These are phyloP conservation scores for Crotalus tigris DNA, from an alignment of 2,113 vertebrate species.

Conservation along the genomic window DNA sequence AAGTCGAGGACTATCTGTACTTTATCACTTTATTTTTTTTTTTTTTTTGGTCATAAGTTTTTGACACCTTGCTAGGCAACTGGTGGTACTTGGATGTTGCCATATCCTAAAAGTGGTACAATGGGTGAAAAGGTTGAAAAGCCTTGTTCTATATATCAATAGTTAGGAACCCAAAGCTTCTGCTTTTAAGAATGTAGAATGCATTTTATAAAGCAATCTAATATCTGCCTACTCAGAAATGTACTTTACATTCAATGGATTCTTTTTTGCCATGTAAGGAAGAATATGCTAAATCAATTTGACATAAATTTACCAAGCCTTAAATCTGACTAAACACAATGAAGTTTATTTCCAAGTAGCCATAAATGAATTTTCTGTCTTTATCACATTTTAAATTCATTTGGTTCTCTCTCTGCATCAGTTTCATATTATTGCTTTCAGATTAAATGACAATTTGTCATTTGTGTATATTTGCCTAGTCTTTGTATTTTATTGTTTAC, in stretches of 20 bases:
- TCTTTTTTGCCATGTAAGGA: not conserved
- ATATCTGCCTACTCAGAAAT: not conserved
- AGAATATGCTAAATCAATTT: not conserved
- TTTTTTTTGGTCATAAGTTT: too few relatives aligned
- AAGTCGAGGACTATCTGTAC: too few relatives aligned
- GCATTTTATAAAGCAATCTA: not conserved
- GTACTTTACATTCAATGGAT: not conserved
- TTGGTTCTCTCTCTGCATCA: not conserved
- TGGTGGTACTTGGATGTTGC: too few relatives aligned
- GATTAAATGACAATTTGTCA: not conserved
- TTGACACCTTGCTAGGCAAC: too few relatives aligned
- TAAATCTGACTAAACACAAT: not conserved
- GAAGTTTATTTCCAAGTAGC: not conserved
- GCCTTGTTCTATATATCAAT: not conserved
- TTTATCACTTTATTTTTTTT: too few relatives aligned
- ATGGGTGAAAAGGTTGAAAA: too few relatives aligned
- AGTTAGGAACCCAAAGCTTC: not conserved
- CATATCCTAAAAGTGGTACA: too few relatives aligned
- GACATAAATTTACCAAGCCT: not conserved
- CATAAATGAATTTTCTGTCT: not conserved
- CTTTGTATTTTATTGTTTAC: not conserved
- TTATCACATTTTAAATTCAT: not conserved
- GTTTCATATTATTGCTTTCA: not conserved
- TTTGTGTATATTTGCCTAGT: not conserved
- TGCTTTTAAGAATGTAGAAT: not conserved